A percentile compares a stretch with the other conserved stretches of the same genome.
These are phyloP conservation scores for Cephus pulcher DNA, from an alignment of 2,888 invertebrate genomes.

Conservation along the genomic window DNA sequence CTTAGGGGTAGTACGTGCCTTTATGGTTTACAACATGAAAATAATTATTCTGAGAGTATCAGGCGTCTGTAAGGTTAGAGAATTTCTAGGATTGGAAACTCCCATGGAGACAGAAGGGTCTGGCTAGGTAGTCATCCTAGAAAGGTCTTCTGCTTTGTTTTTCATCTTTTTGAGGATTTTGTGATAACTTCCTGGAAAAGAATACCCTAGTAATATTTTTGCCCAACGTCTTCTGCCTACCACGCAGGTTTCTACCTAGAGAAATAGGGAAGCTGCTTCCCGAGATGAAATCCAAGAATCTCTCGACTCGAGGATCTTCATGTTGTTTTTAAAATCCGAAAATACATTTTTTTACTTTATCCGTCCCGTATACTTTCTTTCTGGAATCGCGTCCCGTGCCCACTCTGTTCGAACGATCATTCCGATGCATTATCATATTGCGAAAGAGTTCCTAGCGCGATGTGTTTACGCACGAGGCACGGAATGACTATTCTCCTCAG, in stretches of 20 bases:
- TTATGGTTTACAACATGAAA: background rate
- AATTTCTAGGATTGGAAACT: background rate
- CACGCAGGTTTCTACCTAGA: background rate
- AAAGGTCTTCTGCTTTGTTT: background rate
- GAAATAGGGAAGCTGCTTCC: background rate
- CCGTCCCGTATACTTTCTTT: background rate
- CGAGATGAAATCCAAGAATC: background rate
- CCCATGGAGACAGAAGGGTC: background rate
- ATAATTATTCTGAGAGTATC: background rate
- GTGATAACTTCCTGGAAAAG: background rate
- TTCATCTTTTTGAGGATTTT: background rate
- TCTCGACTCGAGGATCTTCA: background rate
- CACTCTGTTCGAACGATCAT: background rate
- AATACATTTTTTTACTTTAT: background rate
- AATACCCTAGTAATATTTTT: background rate
- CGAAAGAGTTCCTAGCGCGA: background rate
- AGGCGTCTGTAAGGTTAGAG: background rate
- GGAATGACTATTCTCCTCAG: background rate
- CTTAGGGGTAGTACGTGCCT: background rate
- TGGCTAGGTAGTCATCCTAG: background rate
- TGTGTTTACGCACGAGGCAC: background rate
- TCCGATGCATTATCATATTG: background rate
- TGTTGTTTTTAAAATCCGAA: background rate
- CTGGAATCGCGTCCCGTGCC: background rate
- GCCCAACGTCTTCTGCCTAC: background rate